Evolutionary conservation across 35 echinoderm and acorn worm species (phyloP).

Genomic region (Apostichopus californicus): DNA sequence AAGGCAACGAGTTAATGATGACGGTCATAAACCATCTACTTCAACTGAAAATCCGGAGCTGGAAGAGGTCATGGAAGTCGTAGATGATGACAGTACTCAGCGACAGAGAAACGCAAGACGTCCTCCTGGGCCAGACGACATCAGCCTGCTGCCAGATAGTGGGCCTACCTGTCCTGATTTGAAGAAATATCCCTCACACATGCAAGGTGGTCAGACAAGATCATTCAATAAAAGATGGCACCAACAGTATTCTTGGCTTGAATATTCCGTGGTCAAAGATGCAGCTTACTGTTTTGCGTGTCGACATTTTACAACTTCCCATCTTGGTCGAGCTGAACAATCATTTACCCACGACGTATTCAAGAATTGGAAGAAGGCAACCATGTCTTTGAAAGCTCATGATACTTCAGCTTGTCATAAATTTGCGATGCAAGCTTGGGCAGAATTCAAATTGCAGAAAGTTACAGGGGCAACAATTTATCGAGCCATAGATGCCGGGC

Average conservation of each 20-base stretch:
- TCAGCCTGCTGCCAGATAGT: conserved; percentile 38
- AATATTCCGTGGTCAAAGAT: conserved; percentile 56
- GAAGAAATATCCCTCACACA: conserved; percentile 33
- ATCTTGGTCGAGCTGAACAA: conserved; percentile 41
- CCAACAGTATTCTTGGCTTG: conserved; percentile 41
- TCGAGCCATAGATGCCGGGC: conserved; percentile 15
- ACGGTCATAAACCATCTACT: conserved; percentile 13
- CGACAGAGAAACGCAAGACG: not conserved
- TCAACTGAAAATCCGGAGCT: conserved; percentile 15
- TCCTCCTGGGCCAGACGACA: conserved; percentile 29
- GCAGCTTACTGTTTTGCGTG: conserved; percentile 47
- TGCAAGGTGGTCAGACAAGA: conserved; percentile 39
- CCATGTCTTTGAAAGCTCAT: conserved; percentile 52
- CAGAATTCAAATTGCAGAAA: conserved; percentile 43
- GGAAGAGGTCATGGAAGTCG: too few species aligned
- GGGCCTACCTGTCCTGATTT: conserved; percentile 30
- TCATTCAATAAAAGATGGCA: conserved; percentile 45
- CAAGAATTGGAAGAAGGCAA: conserved; percentile 51
- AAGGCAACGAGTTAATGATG: conserved; percentile 37
- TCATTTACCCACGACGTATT: conserved; percentile 39
- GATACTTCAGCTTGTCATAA: conserved; percentile 48
- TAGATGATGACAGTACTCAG: conserved; percentile 28
- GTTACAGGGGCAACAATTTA: conserved; percentile 44
- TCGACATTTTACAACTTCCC: conserved; percentile 38
- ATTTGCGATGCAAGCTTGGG: conserved; percentile 49